A percentile compares a stretch with the other conserved stretches of the same genome.
Conservation (phyloP, 1,140 invertebrate genomes). For the Hormaphis cornu region DNA sequence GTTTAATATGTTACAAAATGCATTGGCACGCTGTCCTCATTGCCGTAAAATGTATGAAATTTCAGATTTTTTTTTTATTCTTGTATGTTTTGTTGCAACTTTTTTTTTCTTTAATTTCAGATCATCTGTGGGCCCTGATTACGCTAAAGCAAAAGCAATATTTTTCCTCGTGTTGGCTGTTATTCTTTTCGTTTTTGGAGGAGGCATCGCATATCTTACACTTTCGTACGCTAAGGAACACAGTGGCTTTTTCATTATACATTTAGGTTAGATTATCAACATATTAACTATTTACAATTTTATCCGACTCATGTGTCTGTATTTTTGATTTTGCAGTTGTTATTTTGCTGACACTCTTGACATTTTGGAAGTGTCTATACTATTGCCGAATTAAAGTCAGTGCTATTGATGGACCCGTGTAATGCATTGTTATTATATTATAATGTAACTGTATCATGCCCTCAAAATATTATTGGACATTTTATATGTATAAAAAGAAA, state of each 20-base stretch:
- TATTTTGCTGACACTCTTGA: slow-evolving; percentile 62
- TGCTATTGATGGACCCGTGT: slow-evolving; percentile 62
- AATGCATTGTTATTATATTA: not conserved
- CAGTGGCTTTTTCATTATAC: slow-evolving; percentile 72
- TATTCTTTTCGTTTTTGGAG: slow-evolving; percentile 61
- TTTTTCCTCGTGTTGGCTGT: slow-evolving; percentile 70
- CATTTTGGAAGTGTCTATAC: slow-evolving; percentile 70
- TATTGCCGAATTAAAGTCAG: slow-evolving; percentile 86
- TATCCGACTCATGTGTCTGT: not conserved
- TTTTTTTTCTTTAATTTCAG: slow-evolving; percentile 39
- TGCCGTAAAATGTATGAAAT: slow-evolving; percentile 69
- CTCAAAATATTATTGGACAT: not conserved
- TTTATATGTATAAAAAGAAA: not conserved
- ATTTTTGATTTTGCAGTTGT: slow-evolving; percentile 46
- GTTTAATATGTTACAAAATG: slow-evolving; percentile 89
- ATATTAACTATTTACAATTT: not conserved
- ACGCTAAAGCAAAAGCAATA: slow-evolving; percentile 65
- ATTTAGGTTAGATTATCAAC: slow-evolving; percentile 53
- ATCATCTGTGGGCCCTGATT: slow-evolving; percentile 78
- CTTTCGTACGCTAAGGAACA: slow-evolving; percentile 47
- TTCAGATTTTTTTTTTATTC: not conserved
- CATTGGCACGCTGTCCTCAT: slow-evolving; percentile 89
- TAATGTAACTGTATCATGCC: not conserved
- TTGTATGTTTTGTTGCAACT: not conserved
- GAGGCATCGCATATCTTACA: slow-evolving; percentile 63